A percentile compares a stretch with the other conserved stretches of the same genome.
Evolutionary conservation across 2,888 invertebrate genomes (phyloP).

Genomic region (Acrocera orbiculus): DNA sequence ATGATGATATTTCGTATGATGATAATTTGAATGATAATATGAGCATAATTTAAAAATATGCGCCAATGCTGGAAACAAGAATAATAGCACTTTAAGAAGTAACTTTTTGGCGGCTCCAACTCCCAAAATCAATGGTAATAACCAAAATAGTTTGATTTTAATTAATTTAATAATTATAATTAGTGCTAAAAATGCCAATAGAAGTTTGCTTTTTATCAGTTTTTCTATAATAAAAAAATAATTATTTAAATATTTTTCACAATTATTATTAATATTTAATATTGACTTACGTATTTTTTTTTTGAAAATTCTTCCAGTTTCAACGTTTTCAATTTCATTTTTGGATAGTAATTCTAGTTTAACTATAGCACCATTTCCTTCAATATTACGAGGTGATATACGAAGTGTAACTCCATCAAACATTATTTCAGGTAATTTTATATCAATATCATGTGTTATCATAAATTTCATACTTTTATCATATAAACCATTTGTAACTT

Average conservation of each 20-base stretch:
- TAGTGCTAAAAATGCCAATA: conserved; percentile 57
- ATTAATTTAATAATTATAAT: conserved; percentile 62
- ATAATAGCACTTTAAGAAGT: conserved; percentile 59
- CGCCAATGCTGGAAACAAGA: conserved; percentile 64
- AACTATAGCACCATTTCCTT: conserved; percentile 54
- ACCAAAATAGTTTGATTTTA: conserved; percentile 61
- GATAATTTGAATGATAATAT: conserved; percentile 56
- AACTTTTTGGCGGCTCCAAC: conserved; percentile 70
- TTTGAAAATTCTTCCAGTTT: conserved; percentile 42
- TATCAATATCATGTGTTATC: conserved; percentile 57
- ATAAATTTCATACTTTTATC: conserved; percentile 54
- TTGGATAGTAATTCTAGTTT: conserved; percentile 52
- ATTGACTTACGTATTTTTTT: conserved; percentile 26
- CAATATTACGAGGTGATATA: conserved; percentile 54
- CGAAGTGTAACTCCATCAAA: conserved; percentile 57
- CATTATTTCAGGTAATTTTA: conserved; percentile 51
- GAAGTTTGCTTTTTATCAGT: conserved; percentile 53
- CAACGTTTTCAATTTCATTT: conserved; percentile 26
- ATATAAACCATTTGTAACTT: conserved; percentile 53
- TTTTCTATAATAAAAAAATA: conserved; percentile 42
- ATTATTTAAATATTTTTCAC: background rate
- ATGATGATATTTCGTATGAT: conserved; percentile 60
- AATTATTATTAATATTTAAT: background rate
- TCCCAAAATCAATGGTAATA: conserved; percentile 60
- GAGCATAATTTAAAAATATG: conserved; percentile 74